Evolutionary conservation across 2,113 vertebrate genomes (phyloP).

Genomic region (Epinephelus moara): DNA sequence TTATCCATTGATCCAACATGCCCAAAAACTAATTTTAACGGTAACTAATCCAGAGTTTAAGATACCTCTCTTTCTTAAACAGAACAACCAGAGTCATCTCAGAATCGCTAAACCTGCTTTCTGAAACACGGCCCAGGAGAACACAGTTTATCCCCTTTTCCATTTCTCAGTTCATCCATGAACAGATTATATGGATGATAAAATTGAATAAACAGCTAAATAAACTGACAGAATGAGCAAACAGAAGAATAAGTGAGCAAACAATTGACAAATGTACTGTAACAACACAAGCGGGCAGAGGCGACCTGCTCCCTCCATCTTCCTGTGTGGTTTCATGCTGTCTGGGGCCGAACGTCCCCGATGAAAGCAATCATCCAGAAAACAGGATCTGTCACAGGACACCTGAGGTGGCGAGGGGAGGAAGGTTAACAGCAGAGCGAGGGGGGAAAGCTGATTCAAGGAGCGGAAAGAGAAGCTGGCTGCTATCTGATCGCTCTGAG

Average conservation of each 20-base stretch:
- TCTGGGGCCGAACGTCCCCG: conserved; percentile 8
- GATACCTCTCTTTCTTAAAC: too few species aligned
- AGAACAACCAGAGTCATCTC: too few species aligned
- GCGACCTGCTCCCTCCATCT: not conserved
- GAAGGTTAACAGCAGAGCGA: conserved; percentile 31
- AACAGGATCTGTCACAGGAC: conserved; percentile 59
- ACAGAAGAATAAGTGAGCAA: conserved; percentile 3
- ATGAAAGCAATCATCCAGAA: conserved; percentile 40
- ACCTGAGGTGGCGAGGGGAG: conserved; percentile 36
- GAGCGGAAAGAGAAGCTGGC: conserved; percentile 33
- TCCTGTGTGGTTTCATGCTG: conserved; percentile 5
- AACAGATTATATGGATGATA: not conserved
- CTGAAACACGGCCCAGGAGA: not conserved
- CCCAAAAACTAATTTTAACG: too few species aligned
- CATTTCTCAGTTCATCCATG: not conserved
- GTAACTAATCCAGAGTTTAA: too few species aligned
- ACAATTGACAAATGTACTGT: conserved; percentile 3
- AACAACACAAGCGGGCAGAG: not conserved
- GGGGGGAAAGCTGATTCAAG: conserved; percentile 24
- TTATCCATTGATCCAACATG: too few species aligned
- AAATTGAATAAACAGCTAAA: not conserved
- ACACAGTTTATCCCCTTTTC: not conserved
- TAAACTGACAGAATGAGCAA: not conserved
- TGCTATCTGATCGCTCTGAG: conserved; percentile 31
- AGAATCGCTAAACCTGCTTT: too few species aligned